Evolutionary conservation across 2,888 invertebrate species (phyloP), one percentile per base, ranked within the genome.

Genomic region (Tridacna gigas): DNA sequence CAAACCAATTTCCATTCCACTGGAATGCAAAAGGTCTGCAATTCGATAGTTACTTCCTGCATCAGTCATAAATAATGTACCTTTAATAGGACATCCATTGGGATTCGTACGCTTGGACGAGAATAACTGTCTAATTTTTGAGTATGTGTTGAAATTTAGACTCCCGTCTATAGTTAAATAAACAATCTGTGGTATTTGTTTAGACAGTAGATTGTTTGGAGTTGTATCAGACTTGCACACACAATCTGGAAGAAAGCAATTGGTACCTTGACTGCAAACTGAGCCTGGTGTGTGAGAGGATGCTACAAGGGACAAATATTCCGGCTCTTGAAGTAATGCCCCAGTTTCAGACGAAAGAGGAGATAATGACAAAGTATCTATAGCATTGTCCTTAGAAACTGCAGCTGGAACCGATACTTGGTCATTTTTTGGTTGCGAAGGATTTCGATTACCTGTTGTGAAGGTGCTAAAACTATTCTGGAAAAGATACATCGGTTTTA

Each of bases 141-240:
- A 81, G 67, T 88, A 89, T 4, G 89, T 82, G 18, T 88, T 82
- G 28, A 88, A 88, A 65, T 90, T 90, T 2, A 91, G 80, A 28
- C 85, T 87, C 11, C 90, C 91, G 66, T 91, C 91, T 12, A 91
- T 79, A 0, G 91, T 89, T 26, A 91, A 85, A 77, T 90, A 90
- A 0, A 91, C 89, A 18, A 91, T 90, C 60, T 91, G 91, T 5
- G 91, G 91, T 25, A 86, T 83, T 12, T 90, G 73, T 13, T 56
- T 48, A 1, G 71, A 22, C 12, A 56, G 67, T n/a, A 90, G 45
- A 25, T 75, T 73, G 4, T 73, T 65, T 25, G 89, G 89, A 12
- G 83, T 74, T 20, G 81, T 65, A 11, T 77, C 69, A n/a, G 84
- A 77, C 66, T 88, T 81, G 79, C 91, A 91, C n/a, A 89, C 78